These are phyloP conservation scores for Tromatobia lineatoria DNA, from an alignment of 2,888 invertebrate species.

Conservation along the genomic window DNA sequence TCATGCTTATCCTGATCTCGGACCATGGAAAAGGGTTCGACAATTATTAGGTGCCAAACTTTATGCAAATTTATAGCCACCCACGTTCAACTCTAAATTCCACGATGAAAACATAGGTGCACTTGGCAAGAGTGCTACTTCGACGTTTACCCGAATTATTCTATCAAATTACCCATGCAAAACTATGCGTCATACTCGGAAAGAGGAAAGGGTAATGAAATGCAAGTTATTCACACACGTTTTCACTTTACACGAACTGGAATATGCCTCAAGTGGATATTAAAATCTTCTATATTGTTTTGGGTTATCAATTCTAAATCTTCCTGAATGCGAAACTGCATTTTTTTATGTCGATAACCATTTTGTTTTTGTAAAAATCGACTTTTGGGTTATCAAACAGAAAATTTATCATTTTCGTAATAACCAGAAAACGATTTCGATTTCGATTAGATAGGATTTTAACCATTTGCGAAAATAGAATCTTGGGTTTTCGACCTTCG, in stretches of 20 bases:
- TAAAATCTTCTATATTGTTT: not conserved
- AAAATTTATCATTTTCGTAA: no score
- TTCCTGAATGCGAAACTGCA: no score
- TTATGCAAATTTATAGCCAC: slow-evolving; percentile 45
- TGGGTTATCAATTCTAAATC: not conserved
- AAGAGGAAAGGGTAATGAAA: not conserved
- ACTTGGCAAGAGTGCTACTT: slow-evolving; percentile 45
- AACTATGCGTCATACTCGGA: not conserved
- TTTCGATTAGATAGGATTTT: no score
- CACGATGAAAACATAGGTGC: slow-evolving; percentile 20
- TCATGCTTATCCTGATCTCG: slow-evolving; percentile 13
- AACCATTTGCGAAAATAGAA: no score
- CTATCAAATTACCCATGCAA: not conserved
- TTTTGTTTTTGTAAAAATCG: no score
- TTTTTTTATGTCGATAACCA: no score
- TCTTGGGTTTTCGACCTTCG: no score
- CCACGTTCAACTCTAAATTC: slow-evolving; percentile 49
- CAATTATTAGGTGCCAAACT: slow-evolving; percentile 44
- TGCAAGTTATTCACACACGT: not conserved
- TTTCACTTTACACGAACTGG: not conserved
- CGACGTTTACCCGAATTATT: slow-evolving; percentile 19
- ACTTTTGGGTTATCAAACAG: no score
- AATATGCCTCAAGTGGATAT: not conserved
- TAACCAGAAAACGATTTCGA: no score
- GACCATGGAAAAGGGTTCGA: slow-evolving; percentile 9